Evolutionary conservation across 2,113 vertebrate genomes (phyloP), one percentile per base, ranked within the genome.

Genomic region (Platycercus adscitus): DNA sequence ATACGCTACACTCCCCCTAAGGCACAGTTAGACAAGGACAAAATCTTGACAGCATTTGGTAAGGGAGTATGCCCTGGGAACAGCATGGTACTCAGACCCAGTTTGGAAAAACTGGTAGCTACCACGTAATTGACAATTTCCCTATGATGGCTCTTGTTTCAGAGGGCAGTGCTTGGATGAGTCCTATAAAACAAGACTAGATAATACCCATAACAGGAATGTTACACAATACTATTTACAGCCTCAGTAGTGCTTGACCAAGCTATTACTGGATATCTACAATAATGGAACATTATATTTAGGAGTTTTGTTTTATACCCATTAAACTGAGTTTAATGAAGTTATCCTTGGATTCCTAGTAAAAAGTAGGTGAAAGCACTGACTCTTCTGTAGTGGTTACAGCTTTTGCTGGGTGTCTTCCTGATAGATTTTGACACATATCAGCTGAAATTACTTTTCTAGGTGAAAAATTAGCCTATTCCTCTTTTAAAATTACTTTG

Each of bases 41-140:
- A 93, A 88, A 84, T 89, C 43, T 82, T 75, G 10, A 44, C 69
- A 79, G 37, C 73, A 69, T 84, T 91, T 89, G 82, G 44, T 79
- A 49, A 23, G 47, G 44, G 47, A 95, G 16, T 43, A 78, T 0
- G 0, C 35, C 83, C 65, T 35, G 44, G 63, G 72, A 95, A 35
- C 20, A 69, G 39, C 6, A 4, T 4, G 6, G 23, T 81, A 43
- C 72, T 76, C 37, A 78, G 43, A 81, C 4, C 29, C 16, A 41
- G 6, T 33, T 35, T 86, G 61, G 26, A 82, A 88, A 92, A 86
- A 37, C 24, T 60, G 13, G 8, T 29, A 68, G 28, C 5, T 39
- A 73, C 65, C 60, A 83, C 10, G 23, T 53, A 81, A 72, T 7
- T 53, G 61, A 53, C 19, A 85, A 7, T 3, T 46, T 72, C 8